phyloP scores from a whole-genome alignment of 2,888 invertebrate species.

The Choristoneura rosaceana region DNA sequence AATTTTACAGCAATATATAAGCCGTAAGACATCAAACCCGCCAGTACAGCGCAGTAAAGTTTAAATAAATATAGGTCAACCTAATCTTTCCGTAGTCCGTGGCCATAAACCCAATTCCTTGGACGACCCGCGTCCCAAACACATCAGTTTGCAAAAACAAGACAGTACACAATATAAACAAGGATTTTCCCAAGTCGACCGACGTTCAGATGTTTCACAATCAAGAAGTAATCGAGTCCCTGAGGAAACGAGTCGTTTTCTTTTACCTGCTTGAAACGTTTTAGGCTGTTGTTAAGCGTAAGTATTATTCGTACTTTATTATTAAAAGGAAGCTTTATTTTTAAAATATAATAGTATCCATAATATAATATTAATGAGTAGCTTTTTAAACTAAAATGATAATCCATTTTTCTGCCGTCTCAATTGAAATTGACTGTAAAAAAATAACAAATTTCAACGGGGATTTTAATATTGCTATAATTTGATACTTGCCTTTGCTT shows the following conservation, averaged over 20 bases:
- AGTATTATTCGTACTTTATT: constrained; percentile 9
- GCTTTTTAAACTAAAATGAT: no score
- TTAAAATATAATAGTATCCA: no score
- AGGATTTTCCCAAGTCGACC: constrained; percentile 17
- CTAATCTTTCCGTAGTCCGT: constrained; percentile 5
- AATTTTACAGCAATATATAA: background rate
- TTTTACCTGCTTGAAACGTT: background rate
- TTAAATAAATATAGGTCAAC: constrained; percentile 3
- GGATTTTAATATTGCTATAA: no score
- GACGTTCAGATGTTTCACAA: constrained; percentile 20
- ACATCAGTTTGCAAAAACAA: constrained; percentile 21
- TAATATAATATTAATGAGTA: no score
- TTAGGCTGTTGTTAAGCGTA: background rate
- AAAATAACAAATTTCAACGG: no score
- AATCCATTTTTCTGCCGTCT: no score
- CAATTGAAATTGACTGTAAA: no score
- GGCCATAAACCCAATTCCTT: constrained; percentile 9
- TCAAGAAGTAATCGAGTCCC: constrained; percentile 21
- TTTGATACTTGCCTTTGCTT: background rate
- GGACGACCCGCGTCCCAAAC: constrained; percentile 2
- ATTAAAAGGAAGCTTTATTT: background rate
- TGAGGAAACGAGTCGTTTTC: constrained; percentile 2
- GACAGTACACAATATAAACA: constrained; percentile 21
- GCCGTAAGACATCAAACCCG: background rate
- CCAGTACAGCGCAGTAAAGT: background rate